Evolutionary conservation across 1,140 invertebrate genomes (phyloP).

Genomic region (Dysdera silvatica): DNA sequence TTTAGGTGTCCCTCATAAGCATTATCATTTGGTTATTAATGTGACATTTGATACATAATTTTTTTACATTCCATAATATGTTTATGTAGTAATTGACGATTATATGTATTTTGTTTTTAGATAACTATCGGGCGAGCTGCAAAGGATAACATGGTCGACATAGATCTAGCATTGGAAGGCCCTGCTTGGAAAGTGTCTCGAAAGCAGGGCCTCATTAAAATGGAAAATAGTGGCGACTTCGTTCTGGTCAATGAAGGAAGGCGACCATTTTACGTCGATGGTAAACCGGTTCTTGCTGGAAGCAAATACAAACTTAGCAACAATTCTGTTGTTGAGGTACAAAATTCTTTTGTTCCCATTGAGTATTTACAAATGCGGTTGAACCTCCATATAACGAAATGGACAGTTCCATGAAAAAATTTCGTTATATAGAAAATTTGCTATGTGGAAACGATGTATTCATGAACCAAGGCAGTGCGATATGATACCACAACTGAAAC

Average conservation of each 20-base stretch:
- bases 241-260: constrained; percentile 92
- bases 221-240: constrained; percentile 88
- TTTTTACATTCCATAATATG: background rate
- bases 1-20: no score
- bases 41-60: constrained; percentile 1
- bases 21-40: no score
- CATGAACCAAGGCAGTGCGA: no score
- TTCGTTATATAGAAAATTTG: no score
- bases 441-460: no score
- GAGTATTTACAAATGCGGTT: no score
- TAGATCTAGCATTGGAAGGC: constrained; percentile 88
- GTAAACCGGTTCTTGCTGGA: constrained; percentile 72
- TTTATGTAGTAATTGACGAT: constrained; percentile 4
- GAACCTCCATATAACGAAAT: no score
- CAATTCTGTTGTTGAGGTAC: constrained; percentile 91
- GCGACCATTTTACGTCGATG: constrained; percentile 85
- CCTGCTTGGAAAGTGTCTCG: constrained; percentile 61
- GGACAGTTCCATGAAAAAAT: no score
- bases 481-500: no score
- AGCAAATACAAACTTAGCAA: constrained; percentile 79
- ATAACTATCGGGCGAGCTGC: constrained; percentile 86
- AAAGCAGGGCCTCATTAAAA: constrained; percentile 76
- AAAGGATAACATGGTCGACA: constrained; percentile 82
- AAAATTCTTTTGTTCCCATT: no score
- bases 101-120: constrained; percentile 42